Percentiles rank a stretch among this genome's conserved stretches.
Conservation (phyloP, 2,888 invertebrate genomes). For the Eupithecia tripunctaria region DNA sequence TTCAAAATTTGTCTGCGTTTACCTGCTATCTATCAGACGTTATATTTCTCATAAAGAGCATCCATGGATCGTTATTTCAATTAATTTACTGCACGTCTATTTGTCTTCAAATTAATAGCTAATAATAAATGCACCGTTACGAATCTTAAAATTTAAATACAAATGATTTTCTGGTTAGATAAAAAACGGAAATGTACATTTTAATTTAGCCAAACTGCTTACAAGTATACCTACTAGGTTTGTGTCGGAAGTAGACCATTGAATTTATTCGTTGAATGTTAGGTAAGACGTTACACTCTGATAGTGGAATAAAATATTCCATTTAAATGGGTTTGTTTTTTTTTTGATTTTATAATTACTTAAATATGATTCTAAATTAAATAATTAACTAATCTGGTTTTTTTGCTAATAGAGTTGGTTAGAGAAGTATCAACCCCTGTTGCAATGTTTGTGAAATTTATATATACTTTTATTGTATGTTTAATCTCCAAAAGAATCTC, state of each 20-base stretch:
- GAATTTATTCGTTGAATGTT: conserved; percentile 37
- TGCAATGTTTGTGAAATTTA: background rate
- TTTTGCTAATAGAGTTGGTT: too few relatives aligned
- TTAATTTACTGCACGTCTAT: background rate
- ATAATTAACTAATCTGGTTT: background rate
- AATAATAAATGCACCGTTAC: conserved; percentile 9
- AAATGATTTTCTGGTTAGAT: conserved; percentile 23
- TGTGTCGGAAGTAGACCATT: conserved; percentile 38
- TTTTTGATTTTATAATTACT: background rate
- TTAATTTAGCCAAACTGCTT: conserved; percentile 25
- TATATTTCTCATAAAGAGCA: background rate
- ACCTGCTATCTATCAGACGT: background rate
- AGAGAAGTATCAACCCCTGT: background rate
- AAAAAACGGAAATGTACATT: conserved; percentile 6
- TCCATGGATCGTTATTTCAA: background rate
- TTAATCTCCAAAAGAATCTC: background rate
- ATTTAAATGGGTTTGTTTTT: background rate
- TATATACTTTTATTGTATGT: background rate
- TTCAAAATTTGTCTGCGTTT: background rate
- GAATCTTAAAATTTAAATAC: conserved; percentile 10
- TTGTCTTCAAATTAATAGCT: conserved; percentile 5
- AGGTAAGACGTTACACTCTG: conserved; percentile 35
- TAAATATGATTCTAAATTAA: background rate
- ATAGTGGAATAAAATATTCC: conserved; percentile 9
- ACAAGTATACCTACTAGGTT: conserved; percentile 13